Base-by-base conservation (phyloP, 37 sponge, comb jelly and placozoan species). In the Halichondria panicea region DNA sequence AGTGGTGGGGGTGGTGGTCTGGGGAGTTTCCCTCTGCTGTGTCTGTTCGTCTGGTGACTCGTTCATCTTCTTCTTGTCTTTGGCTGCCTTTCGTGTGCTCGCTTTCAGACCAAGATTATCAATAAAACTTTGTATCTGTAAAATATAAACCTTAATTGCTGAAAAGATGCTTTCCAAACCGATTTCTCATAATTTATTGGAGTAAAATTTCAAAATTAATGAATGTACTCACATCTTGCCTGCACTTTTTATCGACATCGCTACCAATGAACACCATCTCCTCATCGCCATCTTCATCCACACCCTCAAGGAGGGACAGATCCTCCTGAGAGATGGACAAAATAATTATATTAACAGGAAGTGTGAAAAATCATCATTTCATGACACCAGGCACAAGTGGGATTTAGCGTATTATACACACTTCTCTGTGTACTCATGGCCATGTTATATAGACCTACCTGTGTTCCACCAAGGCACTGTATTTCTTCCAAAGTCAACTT, bases 321-420 rank as follows among this genome's bases (percentile, higher is more conserved):
- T 88, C 89, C 4, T 82, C 84, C 89, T 88, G 40, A 2, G 2
- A n/a, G n/a, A n/a, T n/a, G n/a, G n/a, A n/a, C n/a, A n/a, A n/a
- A n/a, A 22, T 27, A 31, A n/a, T 55, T 3, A 55, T 55, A 25
- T 55, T 55, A 3, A 3, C 3, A 55, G 9, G 9, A 2, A 55
- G n/a, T n/a, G n/a, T n/a, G n/a, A n/a, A n/a, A n/a, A n/a, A n/a
- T n/a, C n/a, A n/a, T n/a, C n/a, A n/a, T n/a, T n/a, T n/a, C n/a
- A n/a, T n/a, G n/a, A n/a, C n/a, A n/a, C n/a, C n/a, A n/a, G n/a
- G n/a, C 25, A 55, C 56, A 55, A n/a, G 4, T 7, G 25, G 22
- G 9, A n/a, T 3, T n/a, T 27, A 48, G 52, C 11, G 52, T 48
- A 48, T 48, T 48, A 48, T 15, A 48, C 13, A 48, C 52, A 48